A percentile compares a stretch with the other conserved stretches of the same genome.
These are phyloP conservation scores for Loriculus beryllinus DNA, from an alignment of 2,797 vertebrate genomes.

Conservation along the genomic window DNA sequence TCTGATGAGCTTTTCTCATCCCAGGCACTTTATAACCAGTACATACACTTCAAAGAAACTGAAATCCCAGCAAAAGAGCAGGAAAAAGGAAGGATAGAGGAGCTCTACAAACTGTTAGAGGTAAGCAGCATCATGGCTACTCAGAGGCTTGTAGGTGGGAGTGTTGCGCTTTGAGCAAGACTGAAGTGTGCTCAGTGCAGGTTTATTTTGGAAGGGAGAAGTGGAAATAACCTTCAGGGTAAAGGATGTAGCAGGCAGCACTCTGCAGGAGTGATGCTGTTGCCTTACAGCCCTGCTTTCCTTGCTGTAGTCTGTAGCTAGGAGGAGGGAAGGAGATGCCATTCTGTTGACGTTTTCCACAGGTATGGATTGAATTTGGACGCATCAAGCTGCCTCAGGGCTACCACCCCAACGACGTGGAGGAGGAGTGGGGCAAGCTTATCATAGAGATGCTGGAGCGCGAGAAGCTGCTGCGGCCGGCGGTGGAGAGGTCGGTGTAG, in stretches of 20 bases:
- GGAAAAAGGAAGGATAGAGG: slow-evolving; percentile 88
- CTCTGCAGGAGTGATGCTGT: background rate
- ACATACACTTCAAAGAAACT: slow-evolving; percentile 98
- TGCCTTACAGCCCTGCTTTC: background rate
- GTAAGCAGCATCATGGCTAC: slow-evolving; percentile 48
- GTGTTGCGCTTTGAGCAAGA: background rate
- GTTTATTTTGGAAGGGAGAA: background rate
- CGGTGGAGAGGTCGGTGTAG: slow-evolving; percentile 86
- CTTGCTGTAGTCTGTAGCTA: background rate
- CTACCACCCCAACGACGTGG: slow-evolving; percentile 93
- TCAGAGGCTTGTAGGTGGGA: background rate
- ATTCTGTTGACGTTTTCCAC: background rate
- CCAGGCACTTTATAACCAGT: slow-evolving; percentile 99
- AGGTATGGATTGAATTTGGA: slow-evolving; percentile 98
- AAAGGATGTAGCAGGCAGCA: background rate
- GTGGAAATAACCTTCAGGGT: background rate
- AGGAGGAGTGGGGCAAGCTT: slow-evolving; percentile 97
- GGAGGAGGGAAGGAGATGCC: background rate
- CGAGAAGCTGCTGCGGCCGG: slow-evolving; percentile 91
- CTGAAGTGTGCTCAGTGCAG: background rate
- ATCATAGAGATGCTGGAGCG: slow-evolving; percentile 97
- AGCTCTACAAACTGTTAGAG: slow-evolving; percentile 95
- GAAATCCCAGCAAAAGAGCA: slow-evolving; percentile 90
- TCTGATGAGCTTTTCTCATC: slow-evolving; percentile 17
- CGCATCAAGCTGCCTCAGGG: slow-evolving; percentile 93